Percentiles rank a stretch among this genome's conserved stretches.
Evolutionary conservation across 2,113 vertebrate genomes (phyloP).

Genomic region (Salvelinus alpinus): DNA sequence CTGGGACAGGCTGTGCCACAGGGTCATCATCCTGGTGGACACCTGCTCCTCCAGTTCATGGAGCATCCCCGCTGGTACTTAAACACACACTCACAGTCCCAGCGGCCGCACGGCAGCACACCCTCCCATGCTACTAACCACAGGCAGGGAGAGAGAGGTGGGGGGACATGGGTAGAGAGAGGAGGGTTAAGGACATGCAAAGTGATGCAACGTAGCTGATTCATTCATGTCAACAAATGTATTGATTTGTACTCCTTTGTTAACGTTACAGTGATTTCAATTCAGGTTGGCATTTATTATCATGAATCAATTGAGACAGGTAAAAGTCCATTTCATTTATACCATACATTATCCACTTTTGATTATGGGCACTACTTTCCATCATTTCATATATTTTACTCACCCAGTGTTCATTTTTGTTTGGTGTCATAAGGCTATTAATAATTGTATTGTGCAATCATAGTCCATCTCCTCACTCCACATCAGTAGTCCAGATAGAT

Average conservation of each 20-base stretch:
- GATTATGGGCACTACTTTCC: no score
- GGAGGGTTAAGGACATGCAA: background rate
- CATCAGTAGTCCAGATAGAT: no score
- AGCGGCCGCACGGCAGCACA: slow-evolving; percentile 32
- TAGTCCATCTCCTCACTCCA: no score
- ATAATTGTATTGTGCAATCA: no score
- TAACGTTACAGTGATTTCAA: no score
- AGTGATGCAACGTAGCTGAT: no score
- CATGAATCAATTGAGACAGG: background rate
- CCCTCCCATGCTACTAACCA: slow-evolving; percentile 19
- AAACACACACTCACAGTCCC: slow-evolving; percentile 55
- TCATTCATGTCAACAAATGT: background rate
- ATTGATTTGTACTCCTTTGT: background rate
- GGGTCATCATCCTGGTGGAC: slow-evolving; percentile 2
- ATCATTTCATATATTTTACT: no score
- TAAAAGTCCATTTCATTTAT: no score
- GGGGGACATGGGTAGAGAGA: background rate
- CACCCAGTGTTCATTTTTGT: no score
- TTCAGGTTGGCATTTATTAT: no score
- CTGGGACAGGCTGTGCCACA: slow-evolving; percentile 16
- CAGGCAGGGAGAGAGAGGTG: background rate
- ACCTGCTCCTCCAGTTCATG: slow-evolving; percentile 27
- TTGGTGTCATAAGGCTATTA: background rate
- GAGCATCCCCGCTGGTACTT: slow-evolving; percentile 44
- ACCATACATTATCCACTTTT: no score